phyloP scores from a whole-genome alignment of 64 coral and sea anemone genomes.

The Anthopleura sola region DNA sequence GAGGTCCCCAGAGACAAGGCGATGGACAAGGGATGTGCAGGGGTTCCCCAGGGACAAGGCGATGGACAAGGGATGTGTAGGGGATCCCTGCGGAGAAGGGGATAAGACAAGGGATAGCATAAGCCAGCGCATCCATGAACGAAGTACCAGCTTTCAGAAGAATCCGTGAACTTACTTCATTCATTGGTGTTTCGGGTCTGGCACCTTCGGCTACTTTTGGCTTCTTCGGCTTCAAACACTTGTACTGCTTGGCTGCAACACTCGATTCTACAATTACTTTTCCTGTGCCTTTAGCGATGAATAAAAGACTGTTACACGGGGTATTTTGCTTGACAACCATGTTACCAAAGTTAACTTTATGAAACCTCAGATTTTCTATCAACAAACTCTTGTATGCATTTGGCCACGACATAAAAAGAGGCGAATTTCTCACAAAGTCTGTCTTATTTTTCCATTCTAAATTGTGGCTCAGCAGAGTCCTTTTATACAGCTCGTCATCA shows the following conservation, averaged over 20 bases:
- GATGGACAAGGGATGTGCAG: too few species aligned
- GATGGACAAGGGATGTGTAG: too few species aligned
- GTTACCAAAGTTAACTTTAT: slow-evolving; percentile 72
- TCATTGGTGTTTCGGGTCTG: not conserved
- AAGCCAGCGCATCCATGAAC: too few species aligned
- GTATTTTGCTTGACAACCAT: slow-evolving; percentile 51
- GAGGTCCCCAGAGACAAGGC: too few species aligned
- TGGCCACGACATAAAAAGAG: slow-evolving; percentile 66
- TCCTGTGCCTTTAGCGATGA: slow-evolving; percentile 66
- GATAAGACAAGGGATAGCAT: too few species aligned
- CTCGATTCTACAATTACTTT: slow-evolving; percentile 60
- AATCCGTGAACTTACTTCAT: not conserved
- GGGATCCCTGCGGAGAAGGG: too few species aligned
- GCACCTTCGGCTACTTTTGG: not conserved
- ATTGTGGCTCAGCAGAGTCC: slow-evolving; percentile 46
- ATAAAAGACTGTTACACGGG: slow-evolving; percentile 55
- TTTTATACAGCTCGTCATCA: slow-evolving; percentile 51
- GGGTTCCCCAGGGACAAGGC: too few species aligned
- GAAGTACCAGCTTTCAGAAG: too few species aligned
- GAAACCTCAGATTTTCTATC: slow-evolving; percentile 69
- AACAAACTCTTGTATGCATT: slow-evolving; percentile 55
- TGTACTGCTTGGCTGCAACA: slow-evolving; percentile 59
- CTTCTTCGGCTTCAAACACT: slow-evolving; percentile 23
- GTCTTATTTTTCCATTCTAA: slow-evolving; percentile 70
- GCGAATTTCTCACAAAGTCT: slow-evolving; percentile 56